These are phyloP conservation scores for Tokudaia tokunoshimensis DNA, from an alignment of 2,797 vertebrate genomes.

Conservation along the genomic window DNA sequence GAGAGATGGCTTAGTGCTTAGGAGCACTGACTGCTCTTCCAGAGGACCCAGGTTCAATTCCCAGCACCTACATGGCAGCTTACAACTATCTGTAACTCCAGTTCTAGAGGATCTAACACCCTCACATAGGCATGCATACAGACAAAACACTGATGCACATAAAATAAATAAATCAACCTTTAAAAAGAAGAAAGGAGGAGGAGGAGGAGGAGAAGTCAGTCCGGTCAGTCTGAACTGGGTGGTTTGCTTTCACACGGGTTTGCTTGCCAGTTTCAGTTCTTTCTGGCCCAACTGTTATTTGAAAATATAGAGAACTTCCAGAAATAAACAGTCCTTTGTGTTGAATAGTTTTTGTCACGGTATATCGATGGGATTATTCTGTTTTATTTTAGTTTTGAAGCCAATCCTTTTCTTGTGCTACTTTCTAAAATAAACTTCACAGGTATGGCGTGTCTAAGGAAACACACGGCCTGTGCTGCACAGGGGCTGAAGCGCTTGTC, in stretches of 20 bases:
- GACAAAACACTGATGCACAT: background rate
- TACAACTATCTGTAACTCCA: background rate
- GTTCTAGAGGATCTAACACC: background rate
- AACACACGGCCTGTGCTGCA: background rate
- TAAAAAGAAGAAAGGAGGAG: no score
- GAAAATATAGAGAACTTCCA: background rate
- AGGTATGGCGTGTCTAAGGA: background rate
- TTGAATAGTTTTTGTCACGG: background rate
- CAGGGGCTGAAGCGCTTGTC: no score
- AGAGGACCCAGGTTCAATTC: background rate
- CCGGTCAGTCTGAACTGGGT: background rate
- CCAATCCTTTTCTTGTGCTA: background rate
- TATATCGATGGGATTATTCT: background rate
- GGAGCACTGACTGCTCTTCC: background rate
- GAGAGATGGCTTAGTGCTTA: background rate
- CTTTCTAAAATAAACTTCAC: background rate
- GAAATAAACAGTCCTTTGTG: background rate
- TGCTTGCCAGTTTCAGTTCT: background rate
- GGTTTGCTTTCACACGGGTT: background rate
- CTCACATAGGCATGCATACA: background rate
- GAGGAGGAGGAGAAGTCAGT: background rate
- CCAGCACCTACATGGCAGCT: background rate
- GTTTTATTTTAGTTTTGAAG: background rate
- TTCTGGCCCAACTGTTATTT: background rate
- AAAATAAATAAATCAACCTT: background rate